Evolutionary conservation across 1,140 invertebrate species (phyloP).

Genomic region (Zaprionus nigranus): DNA sequence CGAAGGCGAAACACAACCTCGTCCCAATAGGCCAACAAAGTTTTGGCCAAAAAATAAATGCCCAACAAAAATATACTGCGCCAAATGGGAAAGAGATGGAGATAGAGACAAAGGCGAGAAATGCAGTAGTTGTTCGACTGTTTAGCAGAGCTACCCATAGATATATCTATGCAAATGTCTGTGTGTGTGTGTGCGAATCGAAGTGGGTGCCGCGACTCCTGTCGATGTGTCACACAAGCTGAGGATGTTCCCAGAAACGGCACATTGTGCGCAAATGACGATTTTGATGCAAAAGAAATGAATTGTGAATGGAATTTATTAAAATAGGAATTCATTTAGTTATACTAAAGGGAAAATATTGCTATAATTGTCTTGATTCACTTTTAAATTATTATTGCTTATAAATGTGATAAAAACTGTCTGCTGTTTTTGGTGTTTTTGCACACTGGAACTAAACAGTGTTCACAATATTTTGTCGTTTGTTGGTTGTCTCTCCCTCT

Average conservation of each 20-base stretch:
- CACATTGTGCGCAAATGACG: not conserved
- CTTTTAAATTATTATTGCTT: no score
- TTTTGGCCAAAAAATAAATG: conserved; percentile 59
- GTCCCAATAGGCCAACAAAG: conserved; percentile 52
- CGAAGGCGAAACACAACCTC: not conserved
- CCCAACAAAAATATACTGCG: conserved; percentile 47
- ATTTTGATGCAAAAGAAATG: not conserved
- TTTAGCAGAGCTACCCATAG: conserved; percentile 1
- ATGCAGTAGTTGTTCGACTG: conserved; percentile 49
- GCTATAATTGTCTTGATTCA: no score
- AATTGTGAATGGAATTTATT: not conserved
- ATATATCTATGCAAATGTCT: conserved; percentile 4
- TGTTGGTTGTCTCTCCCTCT: conserved; percentile 8
- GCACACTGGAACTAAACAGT: not conserved
- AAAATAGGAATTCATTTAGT: no score
- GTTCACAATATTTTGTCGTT: conserved; percentile 2
- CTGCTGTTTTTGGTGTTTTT: conserved; percentile 15
- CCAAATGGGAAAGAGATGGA: conserved; percentile 24
- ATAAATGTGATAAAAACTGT: not conserved
- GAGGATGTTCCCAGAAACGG: not conserved
- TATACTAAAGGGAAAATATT: no score
- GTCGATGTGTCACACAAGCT: conserved; percentile 11
- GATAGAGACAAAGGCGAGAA: conserved; percentile 9
- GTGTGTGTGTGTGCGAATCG: not conserved
- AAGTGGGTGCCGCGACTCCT: conserved; percentile 32